A percentile compares a stretch with the other conserved stretches of the same genome.
These are phyloP conservation scores for Actias luna DNA, from an alignment of 2,888 invertebrate species.

Conservation along the genomic window DNA sequence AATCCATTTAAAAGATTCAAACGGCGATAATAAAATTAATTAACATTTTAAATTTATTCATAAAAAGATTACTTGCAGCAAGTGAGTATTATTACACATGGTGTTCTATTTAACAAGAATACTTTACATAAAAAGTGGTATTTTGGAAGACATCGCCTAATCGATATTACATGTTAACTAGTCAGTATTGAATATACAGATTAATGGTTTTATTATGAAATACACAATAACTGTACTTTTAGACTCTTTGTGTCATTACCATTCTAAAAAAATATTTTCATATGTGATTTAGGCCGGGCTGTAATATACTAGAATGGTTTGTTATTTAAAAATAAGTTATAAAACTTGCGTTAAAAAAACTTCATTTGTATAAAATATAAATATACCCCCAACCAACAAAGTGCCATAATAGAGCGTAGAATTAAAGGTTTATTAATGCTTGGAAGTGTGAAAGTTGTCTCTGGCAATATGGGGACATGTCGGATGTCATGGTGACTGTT, in stretches of 20 bases:
- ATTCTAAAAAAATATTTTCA: slow-evolving; percentile 36
- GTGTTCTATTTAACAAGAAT: neutral
- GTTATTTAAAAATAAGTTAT: too few relatives aligned
- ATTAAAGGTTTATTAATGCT: too few relatives aligned
- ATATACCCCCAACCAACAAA: too few relatives aligned
- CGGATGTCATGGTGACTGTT: too few relatives aligned
- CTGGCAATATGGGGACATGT: too few relatives aligned
- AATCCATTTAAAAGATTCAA: neutral
- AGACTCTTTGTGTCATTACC: slow-evolving; percentile 47
- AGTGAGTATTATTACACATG: neutral
- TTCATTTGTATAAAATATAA: too few relatives aligned
- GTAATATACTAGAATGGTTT: too few relatives aligned
- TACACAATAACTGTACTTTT: slow-evolving; percentile 26
- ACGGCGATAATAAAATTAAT: neutral
- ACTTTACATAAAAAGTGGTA: slow-evolving; percentile 15
- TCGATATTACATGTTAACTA: slow-evolving; percentile 28
- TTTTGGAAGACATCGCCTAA: slow-evolving; percentile 52
- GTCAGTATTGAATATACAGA: slow-evolving; percentile 27
- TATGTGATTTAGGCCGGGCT: neutral
- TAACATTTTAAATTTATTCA: neutral
- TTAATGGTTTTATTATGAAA: slow-evolving; percentile 8
- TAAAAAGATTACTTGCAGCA: neutral
- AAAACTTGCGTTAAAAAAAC: too few relatives aligned
- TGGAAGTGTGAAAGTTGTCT: too few relatives aligned
- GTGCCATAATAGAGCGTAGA: too few relatives aligned